Evolutionary conservation across 2,888 invertebrate genomes (phyloP), one percentile per base, ranked within the genome.

Genomic region (Himalopsyche japonica): DNA sequence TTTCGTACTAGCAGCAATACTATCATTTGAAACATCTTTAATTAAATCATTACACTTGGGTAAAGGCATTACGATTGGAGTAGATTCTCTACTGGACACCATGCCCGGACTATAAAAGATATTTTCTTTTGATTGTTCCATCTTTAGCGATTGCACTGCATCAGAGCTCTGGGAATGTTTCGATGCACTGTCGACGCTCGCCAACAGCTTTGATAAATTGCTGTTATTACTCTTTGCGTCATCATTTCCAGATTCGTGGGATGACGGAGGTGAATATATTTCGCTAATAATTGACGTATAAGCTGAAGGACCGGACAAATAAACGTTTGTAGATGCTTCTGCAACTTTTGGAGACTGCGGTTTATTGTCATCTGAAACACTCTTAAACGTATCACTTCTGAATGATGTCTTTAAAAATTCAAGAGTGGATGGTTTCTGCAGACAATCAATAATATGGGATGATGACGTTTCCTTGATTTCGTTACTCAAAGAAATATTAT

Each of bases 71-170:
- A 81, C 76, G 27, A 78, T 47, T 18, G 86, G 84, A 27, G 86
- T 84, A 4, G 84, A 20, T 34, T 86, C 86, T 64, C 81, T 48
- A 37, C 85, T 85, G n/a, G 85, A 86, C 37, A 34, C 84, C 84
- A 86, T 85, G 3, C 81, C 82, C 3, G 86, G 86, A 79, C 86
- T 86, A 48, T 86, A 86, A 20, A 82, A 79, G 49, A 37, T 78
- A 8, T 49, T 70, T 70, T 70, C 70, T 27, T 70, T 30, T 12
- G 15, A 7, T 27, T 24, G 12, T 30, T 70, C 70, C 3, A 27
- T 70, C 27, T 27, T 70, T 30, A 70, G 70, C 30, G 27, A 70
- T 27, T 70, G 20, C 15, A 70, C 70, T 30, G 15, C 15, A 27
- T 70, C 70, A 70, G 27, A 24, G 15, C 27, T 30, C 2, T 10